A percentile compares a stretch with the other conserved stretches of the same genome.
Conservation (phyloP, 1,140 invertebrate genomes). For the Ctenoplectra terminalis region DNA sequence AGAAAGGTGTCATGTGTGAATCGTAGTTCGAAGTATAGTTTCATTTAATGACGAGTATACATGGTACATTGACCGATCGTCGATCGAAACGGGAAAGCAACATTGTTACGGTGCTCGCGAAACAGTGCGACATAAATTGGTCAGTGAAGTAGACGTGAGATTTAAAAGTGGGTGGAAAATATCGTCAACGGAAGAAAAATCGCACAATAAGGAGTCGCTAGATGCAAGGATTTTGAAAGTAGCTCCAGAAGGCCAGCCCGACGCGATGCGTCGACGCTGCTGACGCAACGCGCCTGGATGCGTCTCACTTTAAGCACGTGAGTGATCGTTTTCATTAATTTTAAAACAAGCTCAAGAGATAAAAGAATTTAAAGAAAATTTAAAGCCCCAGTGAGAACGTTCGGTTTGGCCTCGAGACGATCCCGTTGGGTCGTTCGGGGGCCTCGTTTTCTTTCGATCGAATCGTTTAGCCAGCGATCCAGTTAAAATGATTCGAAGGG, state of each 20-base stretch:
- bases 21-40: not conserved
- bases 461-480: slow-evolving; percentile 16
- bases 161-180: not conserved
- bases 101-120: slow-evolving; percentile 11
- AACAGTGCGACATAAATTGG: not conserved
- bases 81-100: not conserved
- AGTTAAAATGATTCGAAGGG: slow-evolving; percentile 57
- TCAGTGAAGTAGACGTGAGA: not conserved
- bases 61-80: not conserved
- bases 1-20: not conserved
- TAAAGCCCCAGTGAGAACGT: not conserved
- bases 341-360: too few species aligned
- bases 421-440: not conserved
- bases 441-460: not conserved
- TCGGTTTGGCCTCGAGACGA: not conserved
- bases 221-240: slow-evolving; percentile 81
- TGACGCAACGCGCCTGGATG: slow-evolving; percentile 84
- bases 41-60: not conserved
- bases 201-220: slow-evolving; percentile 49
- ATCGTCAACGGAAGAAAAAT: slow-evolving; percentile 12
- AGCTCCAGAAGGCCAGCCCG: slow-evolving; percentile 82
- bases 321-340: slow-evolving; percentile 69
- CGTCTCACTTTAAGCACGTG: slow-evolving; percentile 83
- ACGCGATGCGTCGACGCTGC: slow-evolving; percentile 84
- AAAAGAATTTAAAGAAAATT: too few species aligned